Percentiles rank a stretch among this genome's conserved stretches.
These are phyloP conservation scores for Calephelis nemesis DNA, from an alignment of 1,140 invertebrate genomes.

Conservation along the genomic window DNA sequence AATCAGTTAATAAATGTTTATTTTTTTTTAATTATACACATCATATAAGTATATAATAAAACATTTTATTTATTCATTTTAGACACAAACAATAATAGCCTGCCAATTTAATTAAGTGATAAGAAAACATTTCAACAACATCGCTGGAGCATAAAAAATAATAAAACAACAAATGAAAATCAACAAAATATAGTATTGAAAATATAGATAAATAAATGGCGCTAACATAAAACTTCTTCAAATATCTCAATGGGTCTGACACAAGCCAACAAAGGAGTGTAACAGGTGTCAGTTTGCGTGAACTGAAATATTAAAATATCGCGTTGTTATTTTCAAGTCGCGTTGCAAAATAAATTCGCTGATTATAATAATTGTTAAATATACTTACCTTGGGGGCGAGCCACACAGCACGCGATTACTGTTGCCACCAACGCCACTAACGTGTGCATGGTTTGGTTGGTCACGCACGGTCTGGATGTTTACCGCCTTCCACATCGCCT, in stretches of 20 bases:
- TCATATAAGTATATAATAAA: too few relatives aligned
- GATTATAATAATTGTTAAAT: slow-evolving; percentile 11
- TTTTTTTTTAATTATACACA: too few relatives aligned
- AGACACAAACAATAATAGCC: too few relatives aligned
- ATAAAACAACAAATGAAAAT: too few relatives aligned
- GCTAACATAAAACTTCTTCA: background rate
- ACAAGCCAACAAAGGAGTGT: slow-evolving; percentile 19
- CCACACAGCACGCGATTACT: slow-evolving; percentile 44
- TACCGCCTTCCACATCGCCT: slow-evolving; percentile 40
- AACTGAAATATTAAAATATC: slow-evolving; percentile 19
- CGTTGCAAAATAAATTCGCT: slow-evolving; percentile 25
- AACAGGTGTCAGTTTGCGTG: slow-evolving; percentile 33
- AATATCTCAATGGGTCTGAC: slow-evolving; percentile 2
- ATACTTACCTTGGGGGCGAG: slow-evolving; percentile 49
- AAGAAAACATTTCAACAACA: too few relatives aligned
- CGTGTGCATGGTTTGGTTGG: slow-evolving; percentile 47
- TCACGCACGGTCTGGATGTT: slow-evolving; percentile 44
- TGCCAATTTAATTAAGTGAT: too few relatives aligned
- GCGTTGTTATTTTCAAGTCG: background rate
- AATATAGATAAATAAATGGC: background rate
- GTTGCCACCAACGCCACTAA: slow-evolving; percentile 39
- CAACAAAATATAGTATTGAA: background rate
- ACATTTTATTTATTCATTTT: too few relatives aligned
- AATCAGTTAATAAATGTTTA: too few relatives aligned
- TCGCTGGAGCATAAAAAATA: too few relatives aligned